Percentiles rank a stretch among this genome's conserved stretches.
These are phyloP conservation scores for Cebus imitator DNA, from an alignment of 2,113 vertebrate genomes.

Conservation along the genomic window DNA sequence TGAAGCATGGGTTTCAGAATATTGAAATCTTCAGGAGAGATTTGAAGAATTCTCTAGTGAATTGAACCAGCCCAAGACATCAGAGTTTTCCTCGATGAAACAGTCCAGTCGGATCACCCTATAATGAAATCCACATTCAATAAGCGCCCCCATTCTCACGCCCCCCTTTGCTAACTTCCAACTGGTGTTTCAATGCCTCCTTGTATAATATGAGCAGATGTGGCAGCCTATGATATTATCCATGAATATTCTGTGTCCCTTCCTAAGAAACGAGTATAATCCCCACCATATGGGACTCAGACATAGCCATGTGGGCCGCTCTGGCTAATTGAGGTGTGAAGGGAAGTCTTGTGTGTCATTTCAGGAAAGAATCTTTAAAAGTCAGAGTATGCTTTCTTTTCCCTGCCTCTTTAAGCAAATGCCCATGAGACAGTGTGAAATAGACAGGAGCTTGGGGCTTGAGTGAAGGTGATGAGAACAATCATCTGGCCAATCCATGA, in stretches of 20 bases:
- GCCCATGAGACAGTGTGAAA: no score
- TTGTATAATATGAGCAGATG: background rate
- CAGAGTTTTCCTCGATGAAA: background rate
- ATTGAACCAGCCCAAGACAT: background rate
- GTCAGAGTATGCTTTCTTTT: background rate
- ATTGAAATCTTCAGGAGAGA: background rate
- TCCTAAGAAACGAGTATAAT: background rate
- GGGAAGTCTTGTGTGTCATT: background rate
- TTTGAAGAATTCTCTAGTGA: background rate
- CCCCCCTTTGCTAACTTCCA: background rate
- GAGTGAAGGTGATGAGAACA: background rate
- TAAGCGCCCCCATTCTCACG: rapidly evolving
- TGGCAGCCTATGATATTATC: background rate
- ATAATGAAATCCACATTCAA: background rate
- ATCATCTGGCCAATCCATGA: background rate
- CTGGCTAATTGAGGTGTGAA: background rate
- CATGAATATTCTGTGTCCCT: background rate
- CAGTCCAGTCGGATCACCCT: background rate
- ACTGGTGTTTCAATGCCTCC: background rate
- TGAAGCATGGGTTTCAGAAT: background rate
- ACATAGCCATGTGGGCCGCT: no score
- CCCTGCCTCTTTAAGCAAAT: no score
- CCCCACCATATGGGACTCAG: background rate
- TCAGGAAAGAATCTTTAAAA: background rate
- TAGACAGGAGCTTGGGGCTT: background rate